Evolutionary conservation across 2,888 invertebrate genomes (phyloP).

Genomic region (Polyommatus iphigenia): DNA sequence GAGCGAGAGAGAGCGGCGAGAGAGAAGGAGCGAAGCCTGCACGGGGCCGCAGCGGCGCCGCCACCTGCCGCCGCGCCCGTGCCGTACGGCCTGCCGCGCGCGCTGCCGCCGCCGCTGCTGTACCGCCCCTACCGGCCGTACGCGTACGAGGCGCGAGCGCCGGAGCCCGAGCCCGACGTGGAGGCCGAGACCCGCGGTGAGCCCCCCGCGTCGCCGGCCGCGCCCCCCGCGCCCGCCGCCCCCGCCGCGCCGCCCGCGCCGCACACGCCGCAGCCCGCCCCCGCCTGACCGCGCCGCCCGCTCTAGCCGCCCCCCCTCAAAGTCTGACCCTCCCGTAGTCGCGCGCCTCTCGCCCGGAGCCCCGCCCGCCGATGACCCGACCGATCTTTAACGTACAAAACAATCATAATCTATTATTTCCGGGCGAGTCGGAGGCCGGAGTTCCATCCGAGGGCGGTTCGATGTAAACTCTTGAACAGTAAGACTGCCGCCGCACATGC

Average conservation of each 20-base stretch:
- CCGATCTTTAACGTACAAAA: background rate
- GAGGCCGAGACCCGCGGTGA: slow-evolving; percentile 42
- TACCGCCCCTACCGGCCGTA: slow-evolving; percentile 62
- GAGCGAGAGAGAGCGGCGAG: slow-evolving; percentile 55
- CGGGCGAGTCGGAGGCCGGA: background rate
- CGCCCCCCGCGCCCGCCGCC: slow-evolving; percentile 53
- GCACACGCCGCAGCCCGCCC: slow-evolving; percentile 44
- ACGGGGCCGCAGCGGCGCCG: slow-evolving; percentile 67
- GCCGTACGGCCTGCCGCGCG: slow-evolving; percentile 39
- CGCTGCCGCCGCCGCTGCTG: slow-evolving; percentile 56
- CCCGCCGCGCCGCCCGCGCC: slow-evolving; percentile 48
- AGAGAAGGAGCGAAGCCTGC: slow-evolving; percentile 43
- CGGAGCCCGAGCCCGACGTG: slow-evolving; percentile 45
- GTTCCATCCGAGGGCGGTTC: background rate
- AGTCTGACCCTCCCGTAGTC: slow-evolving; percentile 18
- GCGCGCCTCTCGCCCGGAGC: background rate
- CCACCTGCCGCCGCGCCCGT: slow-evolving; percentile 55
- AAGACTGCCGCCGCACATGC: slow-evolving; percentile 30
- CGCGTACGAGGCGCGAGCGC: slow-evolving; percentile 48
- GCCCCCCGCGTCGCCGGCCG: slow-evolving; percentile 35
- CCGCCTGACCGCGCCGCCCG: slow-evolving; percentile 40
- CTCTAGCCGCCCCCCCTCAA: slow-evolving; percentile 31
- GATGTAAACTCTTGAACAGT: slow-evolving; percentile 10
- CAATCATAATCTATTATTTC: background rate
- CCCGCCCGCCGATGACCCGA: background rate